Conservation (phyloP, 1,140 invertebrate species). For the Mactra quadrangularis region DNA sequence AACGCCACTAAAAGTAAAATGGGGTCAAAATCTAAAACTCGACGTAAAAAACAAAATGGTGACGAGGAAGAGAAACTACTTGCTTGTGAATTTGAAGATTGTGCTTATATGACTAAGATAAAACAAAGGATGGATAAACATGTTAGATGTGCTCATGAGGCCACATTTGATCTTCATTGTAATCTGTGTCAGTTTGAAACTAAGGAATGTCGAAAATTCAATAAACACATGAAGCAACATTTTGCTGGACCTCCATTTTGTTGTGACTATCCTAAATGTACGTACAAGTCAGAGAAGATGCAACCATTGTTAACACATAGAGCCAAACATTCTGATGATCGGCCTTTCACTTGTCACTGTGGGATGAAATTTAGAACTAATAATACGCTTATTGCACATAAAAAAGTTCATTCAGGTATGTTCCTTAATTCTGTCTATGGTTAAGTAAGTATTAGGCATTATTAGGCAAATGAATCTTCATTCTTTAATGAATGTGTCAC, state of each 20-base stretch:
- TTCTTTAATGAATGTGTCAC: no score
- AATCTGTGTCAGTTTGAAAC: conserved; percentile 87
- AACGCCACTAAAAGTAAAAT: background rate
- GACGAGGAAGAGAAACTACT: conserved; percentile 39
- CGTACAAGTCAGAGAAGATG: conserved; percentile 85
- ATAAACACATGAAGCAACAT: conserved; percentile 87
- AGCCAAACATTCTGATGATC: conserved; percentile 85
- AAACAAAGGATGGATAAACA: conserved; percentile 67
- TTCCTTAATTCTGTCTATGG: background rate
- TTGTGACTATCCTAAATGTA: conserved; percentile 86
- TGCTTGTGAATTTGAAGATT: conserved; percentile 63
- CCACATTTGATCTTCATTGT: conserved; percentile 87
- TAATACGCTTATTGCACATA: conserved; percentile 84
- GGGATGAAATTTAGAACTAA: conserved; percentile 83
- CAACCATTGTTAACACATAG: conserved; percentile 86
- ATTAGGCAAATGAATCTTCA: no score
- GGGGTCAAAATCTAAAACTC: background rate
- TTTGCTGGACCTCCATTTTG: conserved; percentile 87
- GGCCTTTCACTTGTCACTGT: conserved; percentile 85
- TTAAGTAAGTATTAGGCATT: no score
- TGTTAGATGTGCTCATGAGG: conserved; percentile 80
- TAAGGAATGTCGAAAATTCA: conserved; percentile 88
- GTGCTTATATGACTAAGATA: conserved; percentile 66
- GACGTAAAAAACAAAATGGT: conserved; percentile 10
- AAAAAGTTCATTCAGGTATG: conserved; percentile 83